These are phyloP conservation scores for Drosophila subquinaria DNA, from an alignment of 2,888 invertebrate species.

Conservation along the genomic window DNA sequence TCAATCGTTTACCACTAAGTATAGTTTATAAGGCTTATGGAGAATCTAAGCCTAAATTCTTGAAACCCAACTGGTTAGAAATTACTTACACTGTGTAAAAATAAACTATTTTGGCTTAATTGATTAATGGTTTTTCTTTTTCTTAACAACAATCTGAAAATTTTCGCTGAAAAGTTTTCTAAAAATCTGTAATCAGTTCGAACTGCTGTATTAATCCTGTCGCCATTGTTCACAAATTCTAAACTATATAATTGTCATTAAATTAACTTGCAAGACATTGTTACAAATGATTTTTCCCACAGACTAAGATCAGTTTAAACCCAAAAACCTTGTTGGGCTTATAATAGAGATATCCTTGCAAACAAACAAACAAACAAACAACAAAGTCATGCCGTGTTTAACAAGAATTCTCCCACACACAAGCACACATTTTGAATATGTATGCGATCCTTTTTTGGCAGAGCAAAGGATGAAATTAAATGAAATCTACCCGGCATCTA, in stretches of 20 bases:
- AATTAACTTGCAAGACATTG: conserved; percentile 63
- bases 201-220: not conserved
- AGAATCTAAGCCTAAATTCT: too few species aligned
- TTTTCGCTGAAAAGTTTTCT: too few species aligned
- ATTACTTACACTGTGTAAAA: too few species aligned
- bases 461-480: conserved; percentile 64
- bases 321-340: conserved; percentile 33
- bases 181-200: not conserved
- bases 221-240: not conserved
- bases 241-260: conserved; percentile 60
- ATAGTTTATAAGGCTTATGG: not conserved
- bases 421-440: conserved; percentile 58
- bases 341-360: conserved; percentile 68
- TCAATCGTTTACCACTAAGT: not conserved
- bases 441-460: conserved; percentile 68
- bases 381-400: conserved; percentile 76
- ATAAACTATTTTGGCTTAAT: not conserved
- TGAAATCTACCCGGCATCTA: conserved; percentile 46
- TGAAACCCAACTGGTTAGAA: too few species aligned
- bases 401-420: conserved; percentile 75
- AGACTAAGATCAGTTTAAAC: conserved; percentile 43
- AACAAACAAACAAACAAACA: conserved; percentile 63
- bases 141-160: not conserved
- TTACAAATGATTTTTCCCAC: conserved; percentile 65
- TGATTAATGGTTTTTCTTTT: not conserved